Base-by-base conservation (phyloP, 2,797 vertebrate species). In the Amblyraja radiata region DNA sequence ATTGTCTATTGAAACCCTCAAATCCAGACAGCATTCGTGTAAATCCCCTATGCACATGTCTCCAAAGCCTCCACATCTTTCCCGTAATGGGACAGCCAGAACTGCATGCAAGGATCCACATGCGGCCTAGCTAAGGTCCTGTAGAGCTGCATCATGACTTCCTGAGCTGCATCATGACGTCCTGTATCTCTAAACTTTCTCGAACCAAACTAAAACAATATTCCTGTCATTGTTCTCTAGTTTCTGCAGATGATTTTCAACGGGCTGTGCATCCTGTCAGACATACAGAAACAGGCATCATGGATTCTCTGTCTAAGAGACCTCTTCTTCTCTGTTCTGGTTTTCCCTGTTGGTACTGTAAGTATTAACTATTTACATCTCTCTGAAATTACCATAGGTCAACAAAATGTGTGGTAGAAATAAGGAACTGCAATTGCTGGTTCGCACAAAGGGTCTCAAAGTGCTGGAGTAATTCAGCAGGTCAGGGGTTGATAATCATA, bases 171-270 rank as follows among this genome's bases (percentile, higher is more conserved):
- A 5, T 6, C 46, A 54, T 54, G 46, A 54, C 46, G 46, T 6
- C 46, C 46, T 54, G 46, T 6, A 54, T 54, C 46, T 54, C 46
- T 54, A 54, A 6, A 54, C 46, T 0, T 54, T 54, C 46, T 54
- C 5, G 46, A 54, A 54, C 46, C 5, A 54, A 54, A 54, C 5
- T 54, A 54, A 54, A 54, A 92, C 13, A 94, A 95, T 93, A 94
- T 94, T 23, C 71, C 94, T 94, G 93, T 94, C 96, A 96, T 96
- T 96, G 36, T 95, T 96, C 97, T 97, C 96, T 95, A 99, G 98
- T 11, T 98, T 94, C 94, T 99, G 94, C 98, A 99, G 97, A 96
- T 97, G 95, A 1, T 96, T 93, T 98, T 97, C 96, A 98, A 97
- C 90, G 97, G 97, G 90, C 94, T 98, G 94, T 97, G 97, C 68